Conservation (phyloP, 2,113 vertebrate species). For the Serilophus lunatus region DNA sequence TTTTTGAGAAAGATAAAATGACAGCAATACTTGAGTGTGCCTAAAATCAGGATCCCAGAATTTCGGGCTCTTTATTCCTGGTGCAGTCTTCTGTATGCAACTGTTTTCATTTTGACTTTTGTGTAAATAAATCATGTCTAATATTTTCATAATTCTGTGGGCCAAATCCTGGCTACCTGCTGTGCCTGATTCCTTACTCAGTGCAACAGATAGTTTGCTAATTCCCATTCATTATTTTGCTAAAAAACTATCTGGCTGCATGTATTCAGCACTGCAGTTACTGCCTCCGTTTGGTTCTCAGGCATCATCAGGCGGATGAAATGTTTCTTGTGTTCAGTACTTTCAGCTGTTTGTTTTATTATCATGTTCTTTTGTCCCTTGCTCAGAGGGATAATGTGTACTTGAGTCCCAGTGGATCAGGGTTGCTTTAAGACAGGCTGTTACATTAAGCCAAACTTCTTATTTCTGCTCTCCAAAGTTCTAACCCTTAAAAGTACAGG, state of each 20-base stretch:
- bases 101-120: not conserved
- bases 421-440: not conserved
- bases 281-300: not conserved
- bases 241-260: rapidly evolving
- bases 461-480: not conserved
- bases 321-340: not conserved
- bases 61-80: not conserved
- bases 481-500: not conserved
- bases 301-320: not conserved
- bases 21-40: not conserved
- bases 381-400: not conserved
- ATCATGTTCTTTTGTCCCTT: not conserved
- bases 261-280: not conserved
- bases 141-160: not conserved
- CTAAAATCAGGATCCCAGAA: not conserved
- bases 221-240: not conserved
- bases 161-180: not conserved
- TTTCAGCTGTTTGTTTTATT: not conserved
- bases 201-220: not conserved
- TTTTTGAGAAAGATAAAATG: not conserved
- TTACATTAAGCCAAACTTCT: not conserved
- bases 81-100: not conserved
- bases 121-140: not conserved
- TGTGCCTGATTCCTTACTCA: not conserved
- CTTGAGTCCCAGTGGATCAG: rapidly evolving